Conservation (phyloP, 2,113 vertebrate genomes). For the Gnathonemus echidnorhynchus region DNA sequence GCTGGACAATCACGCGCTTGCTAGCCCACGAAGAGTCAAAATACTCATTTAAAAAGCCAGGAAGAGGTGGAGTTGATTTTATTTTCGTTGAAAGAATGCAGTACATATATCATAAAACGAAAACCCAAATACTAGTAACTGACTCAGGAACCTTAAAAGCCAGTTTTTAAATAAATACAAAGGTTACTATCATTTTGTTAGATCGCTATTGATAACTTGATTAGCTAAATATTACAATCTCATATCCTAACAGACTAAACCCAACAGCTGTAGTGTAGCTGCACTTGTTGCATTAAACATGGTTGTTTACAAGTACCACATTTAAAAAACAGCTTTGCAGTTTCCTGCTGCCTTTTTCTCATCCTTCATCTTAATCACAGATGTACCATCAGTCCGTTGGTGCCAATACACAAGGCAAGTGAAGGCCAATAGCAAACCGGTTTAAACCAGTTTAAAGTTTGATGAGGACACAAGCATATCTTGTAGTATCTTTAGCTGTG, state of each 20-base stretch:
- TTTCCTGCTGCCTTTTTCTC: neutral
- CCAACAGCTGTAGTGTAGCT: conserved; percentile 2
- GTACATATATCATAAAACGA: conserved; percentile 1
- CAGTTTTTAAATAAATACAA: conserved; percentile 41
- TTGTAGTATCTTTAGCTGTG: neutral
- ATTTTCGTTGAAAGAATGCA: neutral
- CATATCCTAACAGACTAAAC: conserved; percentile 26
- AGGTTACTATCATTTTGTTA: conserved; percentile 53
- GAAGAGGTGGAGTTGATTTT: neutral
- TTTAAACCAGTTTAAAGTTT: neutral
- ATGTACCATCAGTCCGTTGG: neutral
- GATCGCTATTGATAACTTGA: conserved; percentile 50
- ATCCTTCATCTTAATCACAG: neutral
- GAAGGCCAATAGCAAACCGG: neutral
- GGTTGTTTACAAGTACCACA: neutral
- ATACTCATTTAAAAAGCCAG: neutral
- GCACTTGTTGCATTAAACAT: neutral
- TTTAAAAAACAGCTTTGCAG: neutral
- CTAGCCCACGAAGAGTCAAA: neutral
- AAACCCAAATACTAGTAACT: conserved; percentile 1
- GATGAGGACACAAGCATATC: neutral
- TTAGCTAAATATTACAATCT: conserved; percentile 45
- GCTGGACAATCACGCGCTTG: neutral
- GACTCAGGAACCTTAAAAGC: conserved; percentile 38
- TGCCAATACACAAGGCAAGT: neutral